Percentiles rank a stretch among this genome's conserved stretches.
These are phyloP conservation scores for Tolypeutes matacus DNA, from an alignment of 2,797 vertebrate genomes.

Conservation along the genomic window DNA sequence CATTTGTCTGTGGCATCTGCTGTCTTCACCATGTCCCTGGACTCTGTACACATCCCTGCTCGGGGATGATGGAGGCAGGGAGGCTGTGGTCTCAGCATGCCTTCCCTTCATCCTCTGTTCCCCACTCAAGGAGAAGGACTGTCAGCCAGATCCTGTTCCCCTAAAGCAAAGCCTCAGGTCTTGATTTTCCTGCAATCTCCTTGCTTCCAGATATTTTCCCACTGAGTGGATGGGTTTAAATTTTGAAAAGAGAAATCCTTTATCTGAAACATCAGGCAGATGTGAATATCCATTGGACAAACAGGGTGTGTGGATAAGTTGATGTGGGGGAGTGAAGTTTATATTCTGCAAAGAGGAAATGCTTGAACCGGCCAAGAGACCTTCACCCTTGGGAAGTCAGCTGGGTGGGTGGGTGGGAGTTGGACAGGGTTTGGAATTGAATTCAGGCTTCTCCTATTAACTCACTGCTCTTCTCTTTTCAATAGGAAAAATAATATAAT, in stretches of 20 bases:
- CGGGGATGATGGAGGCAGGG: too few species aligned
- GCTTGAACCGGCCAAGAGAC: rapidly evolving
- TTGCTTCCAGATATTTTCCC: background rate
- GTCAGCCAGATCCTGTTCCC: too few species aligned
- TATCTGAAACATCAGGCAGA: background rate
- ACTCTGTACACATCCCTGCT: background rate
- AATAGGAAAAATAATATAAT: background rate
- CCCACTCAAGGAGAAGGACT: background rate
- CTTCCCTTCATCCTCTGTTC: background rate
- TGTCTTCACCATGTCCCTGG: background rate
- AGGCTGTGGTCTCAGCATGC: background rate
- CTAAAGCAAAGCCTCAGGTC: background rate
- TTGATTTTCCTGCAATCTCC: background rate
- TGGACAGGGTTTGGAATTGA: background rate
- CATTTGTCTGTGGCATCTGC: too few species aligned
- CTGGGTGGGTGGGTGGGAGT: background rate
- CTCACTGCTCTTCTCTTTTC: background rate
- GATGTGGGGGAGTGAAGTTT: background rate
- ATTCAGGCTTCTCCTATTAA: background rate
- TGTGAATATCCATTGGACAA: background rate
- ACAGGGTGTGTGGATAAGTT: background rate
- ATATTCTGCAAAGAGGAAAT: background rate
- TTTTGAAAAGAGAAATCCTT: background rate
- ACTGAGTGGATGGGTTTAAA: background rate
- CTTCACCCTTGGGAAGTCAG: rapidly evolving